phyloP scores from a whole-genome alignment of 2,797 vertebrate species.

The Geotrypetes seraphini region DNA sequence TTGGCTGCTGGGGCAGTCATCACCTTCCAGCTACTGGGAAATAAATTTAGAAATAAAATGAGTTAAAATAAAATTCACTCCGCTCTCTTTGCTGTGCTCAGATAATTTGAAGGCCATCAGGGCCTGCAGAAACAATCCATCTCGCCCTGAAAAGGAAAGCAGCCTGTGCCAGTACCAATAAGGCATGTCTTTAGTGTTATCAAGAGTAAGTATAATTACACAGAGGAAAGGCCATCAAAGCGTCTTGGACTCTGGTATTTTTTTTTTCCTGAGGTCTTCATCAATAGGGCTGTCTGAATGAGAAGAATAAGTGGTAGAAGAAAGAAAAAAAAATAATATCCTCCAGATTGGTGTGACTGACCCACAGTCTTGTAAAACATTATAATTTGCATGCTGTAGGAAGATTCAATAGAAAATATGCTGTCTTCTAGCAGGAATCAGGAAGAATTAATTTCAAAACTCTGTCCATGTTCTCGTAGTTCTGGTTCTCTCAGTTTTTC shows the following conservation, averaged over 20 bases:
- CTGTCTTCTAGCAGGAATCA: slow-evolving; percentile 40
- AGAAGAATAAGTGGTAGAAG: slow-evolving; percentile 24
- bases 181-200: slow-evolving; percentile 46
- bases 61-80: slow-evolving; percentile 67
- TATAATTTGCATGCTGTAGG: slow-evolving; percentile 32
- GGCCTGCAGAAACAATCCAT: slow-evolving; percentile 52
- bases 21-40: slow-evolving; percentile 54
- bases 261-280: slow-evolving; percentile 49
- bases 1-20: slow-evolving; percentile 53
- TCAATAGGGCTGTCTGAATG: slow-evolving; percentile 37
- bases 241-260: slow-evolving; percentile 32
- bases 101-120: slow-evolving; percentile 60
- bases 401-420: slow-evolving; percentile 36
- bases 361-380: slow-evolving; percentile 38
- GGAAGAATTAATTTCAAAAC: slow-evolving; percentile 35
- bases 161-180: slow-evolving; percentile 40
- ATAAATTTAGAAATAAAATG: slow-evolving; percentile 67
- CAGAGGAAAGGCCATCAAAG: slow-evolving; percentile 42
- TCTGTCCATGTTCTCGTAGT: slow-evolving; percentile 6
- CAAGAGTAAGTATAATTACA: slow-evolving; percentile 50
- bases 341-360: slow-evolving; percentile 33
- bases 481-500: slow-evolving; percentile 16
- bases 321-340: slow-evolving; percentile 10
- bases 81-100: slow-evolving; percentile 48
- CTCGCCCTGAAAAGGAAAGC: slow-evolving; percentile 44